Base-by-base conservation (phyloP, 2,888 invertebrate species). In the Sthenelais limicola region DNA sequence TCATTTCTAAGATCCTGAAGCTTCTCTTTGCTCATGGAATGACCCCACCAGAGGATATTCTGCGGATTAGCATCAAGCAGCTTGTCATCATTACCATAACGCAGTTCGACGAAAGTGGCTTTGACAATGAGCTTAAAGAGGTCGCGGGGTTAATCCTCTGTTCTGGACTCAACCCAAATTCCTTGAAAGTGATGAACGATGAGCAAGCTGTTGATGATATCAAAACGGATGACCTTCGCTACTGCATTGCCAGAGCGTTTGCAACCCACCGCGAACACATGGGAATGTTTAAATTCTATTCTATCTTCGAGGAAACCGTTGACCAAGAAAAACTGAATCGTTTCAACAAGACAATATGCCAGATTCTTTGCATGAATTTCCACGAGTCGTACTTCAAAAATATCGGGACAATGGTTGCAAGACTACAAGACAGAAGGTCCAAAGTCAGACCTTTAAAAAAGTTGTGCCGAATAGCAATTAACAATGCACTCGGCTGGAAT, bases 61-160 rank as follows among this genome's bases (percentile, higher is more conserved):
- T 68, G 26, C 49, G 52, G 26, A 47, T 68, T 32, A 33, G 48
- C n/a, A 24, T 68, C 30, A 68, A 68, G 33, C 68, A 68, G 35
- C 48, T 68, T 26, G 68, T 52, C 35, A 68, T 68, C 68, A 68
- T 68, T n/a, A 68, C 68, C 49, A 68, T 48, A 51, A 68, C 48
- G 21, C 49, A 48, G 4, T 68, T 68, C 32, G 35, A 33, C n/a
- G 24, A 52, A 33, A 68, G 32, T 21, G 35, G 33, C 30, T 49
- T 68, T 30, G 18, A 32, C 18, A 21, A 15, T 18, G 51, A 51
- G 1, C 28, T 68, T 33, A 35, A 21, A 15, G 5, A 68, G n/a
- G 4, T 68, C 48, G 9, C 52, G 68, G 52, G 33, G 15, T 18
- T 48, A 4, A 33, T 68, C n/a, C 52, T 68, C 21, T 48, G 48